Evolutionary conservation across 2,797 vertebrate genomes (phyloP).

Genomic region (Sparidentex hasta): DNA sequence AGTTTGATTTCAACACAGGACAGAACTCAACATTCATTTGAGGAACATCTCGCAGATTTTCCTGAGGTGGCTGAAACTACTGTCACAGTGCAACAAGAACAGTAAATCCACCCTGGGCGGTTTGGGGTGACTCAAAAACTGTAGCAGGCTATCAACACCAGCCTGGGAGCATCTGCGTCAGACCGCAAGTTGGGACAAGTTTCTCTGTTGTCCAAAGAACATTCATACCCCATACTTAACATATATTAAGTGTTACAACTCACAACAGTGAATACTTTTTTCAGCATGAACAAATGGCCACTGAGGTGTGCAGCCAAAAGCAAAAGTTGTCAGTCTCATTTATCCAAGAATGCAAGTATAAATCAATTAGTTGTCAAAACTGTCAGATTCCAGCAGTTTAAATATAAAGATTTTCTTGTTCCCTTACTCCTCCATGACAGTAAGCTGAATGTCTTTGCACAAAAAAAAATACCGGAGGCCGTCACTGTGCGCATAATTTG

Average conservation of each 20-base stretch:
- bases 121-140: slow-evolving; percentile 5
- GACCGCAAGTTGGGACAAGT: not conserved
- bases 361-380: too few species aligned
- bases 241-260: not conserved
- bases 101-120: not conserved
- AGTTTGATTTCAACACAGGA: not conserved
- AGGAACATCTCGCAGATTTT: not conserved
- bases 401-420: too few species aligned
- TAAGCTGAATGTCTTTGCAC: too few species aligned
- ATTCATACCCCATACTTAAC: not conserved
- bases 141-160: not conserved
- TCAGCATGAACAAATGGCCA: not conserved
- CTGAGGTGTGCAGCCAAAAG: too few species aligned
- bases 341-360: too few species aligned
- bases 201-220: not conserved
- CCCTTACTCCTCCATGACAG: too few species aligned
- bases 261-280: not conserved
- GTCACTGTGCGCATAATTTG: too few species aligned
- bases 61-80: not conserved
- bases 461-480: too few species aligned
- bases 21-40: not conserved
- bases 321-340: too few species aligned
- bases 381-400: too few species aligned
- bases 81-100: not conserved
- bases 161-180: not conserved